A percentile compares a stretch with the other conserved stretches of the same genome.
These are phyloP conservation scores for Ivindomyrus marchei DNA, from an alignment of 2,113 vertebrate species.

Conservation along the genomic window DNA sequence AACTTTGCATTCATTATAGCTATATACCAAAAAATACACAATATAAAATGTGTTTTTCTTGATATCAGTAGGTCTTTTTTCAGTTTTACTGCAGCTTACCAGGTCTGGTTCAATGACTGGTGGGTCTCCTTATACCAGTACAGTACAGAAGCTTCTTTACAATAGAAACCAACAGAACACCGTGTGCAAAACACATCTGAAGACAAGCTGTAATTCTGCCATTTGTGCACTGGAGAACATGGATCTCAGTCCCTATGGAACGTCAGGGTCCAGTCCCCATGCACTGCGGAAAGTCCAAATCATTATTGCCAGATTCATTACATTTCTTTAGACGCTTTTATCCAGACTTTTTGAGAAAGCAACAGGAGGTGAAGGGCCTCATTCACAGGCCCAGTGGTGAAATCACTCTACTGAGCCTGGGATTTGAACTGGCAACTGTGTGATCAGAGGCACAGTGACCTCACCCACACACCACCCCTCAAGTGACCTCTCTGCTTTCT, in stretches of 20 bases:
- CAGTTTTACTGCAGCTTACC: neutral
- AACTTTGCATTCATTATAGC: neutral
- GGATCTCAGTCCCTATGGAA: neutral
- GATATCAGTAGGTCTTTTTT: neutral
- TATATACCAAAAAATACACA: neutral
- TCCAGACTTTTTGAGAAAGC: neutral
- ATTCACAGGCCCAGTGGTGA: neutral
- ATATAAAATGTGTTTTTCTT: neutral
- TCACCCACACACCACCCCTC: neutral
- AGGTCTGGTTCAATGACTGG: neutral
- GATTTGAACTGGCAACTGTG: neutral
- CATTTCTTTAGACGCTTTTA: slow-evolving; percentile 19
- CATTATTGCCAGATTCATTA: slow-evolving; percentile 54
- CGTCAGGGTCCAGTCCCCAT: neutral
- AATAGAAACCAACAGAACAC: neutral
- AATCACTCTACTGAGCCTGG: neutral
- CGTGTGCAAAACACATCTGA: neutral
- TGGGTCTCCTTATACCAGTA: neutral
- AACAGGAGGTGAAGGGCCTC: neutral
- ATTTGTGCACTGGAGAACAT: neutral
- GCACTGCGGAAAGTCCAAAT: slow-evolving; percentile 6
- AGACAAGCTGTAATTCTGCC: neutral
- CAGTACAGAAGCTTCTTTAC: neutral
- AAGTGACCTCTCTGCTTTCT: neutral
- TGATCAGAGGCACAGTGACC: neutral